Base-by-base conservation (phyloP, 2,888 invertebrate species). In the Drosophila phalerata region DNA sequence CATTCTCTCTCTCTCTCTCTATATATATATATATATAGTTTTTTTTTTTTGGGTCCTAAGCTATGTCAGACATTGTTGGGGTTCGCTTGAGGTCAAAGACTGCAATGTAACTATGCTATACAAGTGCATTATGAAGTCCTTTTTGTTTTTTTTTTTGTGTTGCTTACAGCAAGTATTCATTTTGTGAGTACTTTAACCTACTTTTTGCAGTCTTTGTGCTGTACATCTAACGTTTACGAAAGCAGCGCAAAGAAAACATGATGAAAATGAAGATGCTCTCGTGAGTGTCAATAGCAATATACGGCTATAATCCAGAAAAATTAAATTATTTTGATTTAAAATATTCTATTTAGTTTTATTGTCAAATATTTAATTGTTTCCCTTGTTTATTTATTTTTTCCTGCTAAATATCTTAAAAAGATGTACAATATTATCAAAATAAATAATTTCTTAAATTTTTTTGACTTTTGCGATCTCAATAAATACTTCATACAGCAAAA, bases 51-150 rank as follows among this genome's bases (percentile, higher is more conserved):
- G 13, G 25, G 40, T 19, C 37, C 25, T 30, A 2, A n/a, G 47
- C n/a, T n/a, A 22, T 37, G 34, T 9, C 22, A 55, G 55, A 19
- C 55, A 42, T 43, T 45, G 42, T 56, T 58, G 17, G 48, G 38
- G 51, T 61, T 61, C 52, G 52, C 52, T 32, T 4, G 60, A 34
- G 60, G 60, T 61, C 60, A 61, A 34, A 51, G 40, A 55, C 42
- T 45, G 45, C 56, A 56, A 11, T 45, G 42, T 56, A 43, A 43
- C 32, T 52, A n/a, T 19, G 13, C 52, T 34, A 51, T 32, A 25
- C 22, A 52, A 51, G 37, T 40, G 15, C 40, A 47, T 47, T 47
- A 28, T 47, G 15, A 28, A 28, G 47, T 47, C 48, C 48, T 48
- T 48, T 15, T 5, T 5, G 11, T 40, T 17, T 17, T 15, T 3